Base-by-base conservation (phyloP, 2,113 vertebrate genomes). In the Phyllostomus discolor region DNA sequence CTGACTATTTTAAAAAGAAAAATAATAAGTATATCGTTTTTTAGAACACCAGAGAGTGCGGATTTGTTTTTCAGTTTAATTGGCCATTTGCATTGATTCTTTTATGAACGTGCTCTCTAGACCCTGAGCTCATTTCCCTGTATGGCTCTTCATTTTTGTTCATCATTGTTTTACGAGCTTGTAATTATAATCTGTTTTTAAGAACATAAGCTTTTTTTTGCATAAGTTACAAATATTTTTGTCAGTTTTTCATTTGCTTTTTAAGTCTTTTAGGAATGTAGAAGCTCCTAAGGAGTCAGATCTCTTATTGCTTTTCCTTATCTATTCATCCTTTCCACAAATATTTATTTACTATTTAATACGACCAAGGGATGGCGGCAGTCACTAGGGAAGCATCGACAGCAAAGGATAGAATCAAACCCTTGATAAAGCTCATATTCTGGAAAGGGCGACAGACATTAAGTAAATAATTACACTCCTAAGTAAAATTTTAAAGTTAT, bases 31-130 rank as follows among this genome's bases (percentile, higher is more conserved):
- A 38, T 48, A 28, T 67, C 38, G 8, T 88, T 95, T 97, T 94
- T 96, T 91, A 93, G 78, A 92, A 82, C 59, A 33, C 57, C 87
- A 43, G 87, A 90, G 59, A 95, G 48, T 26, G 26, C 26, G 73
- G 75, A 31, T 57, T 78, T 91, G 94, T 87, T 83, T 75, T 73
- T 64, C 33, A 66, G 22, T 80, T 91, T 97, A 97, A 96, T 93
- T 94, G 93, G 78, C 83, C 86, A 83, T 83, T 96, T 96, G 62
- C 93, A 94, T 66, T 35, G 93, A 91, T 92, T 94, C 84, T 89
- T 92, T 96, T 57, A 86, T 48, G 93, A 95, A 91, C 54, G 87
- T 17, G 41, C 46, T 91, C 59, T 90, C 86, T 86, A 24, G 0
- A 64, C 50, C 28, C 88, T 62, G 50, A n/a, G 66, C 43, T 94